Base-by-base conservation (phyloP, 2,113 vertebrate genomes). In the Saimiri boliviensis region DNA sequence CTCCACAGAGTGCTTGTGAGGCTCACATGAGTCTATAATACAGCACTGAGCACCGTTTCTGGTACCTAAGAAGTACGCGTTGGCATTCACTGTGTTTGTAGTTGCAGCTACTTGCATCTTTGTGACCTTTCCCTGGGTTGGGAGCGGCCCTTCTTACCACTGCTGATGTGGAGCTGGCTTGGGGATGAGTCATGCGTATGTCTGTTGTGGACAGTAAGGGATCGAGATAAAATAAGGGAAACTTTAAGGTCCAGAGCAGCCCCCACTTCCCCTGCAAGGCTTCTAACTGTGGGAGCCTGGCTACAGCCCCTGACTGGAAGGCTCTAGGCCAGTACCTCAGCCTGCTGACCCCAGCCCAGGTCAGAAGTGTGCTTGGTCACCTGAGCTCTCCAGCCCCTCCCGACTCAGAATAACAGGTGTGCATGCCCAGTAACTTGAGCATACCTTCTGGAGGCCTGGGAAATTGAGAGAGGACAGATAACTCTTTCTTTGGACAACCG, bases 391-490 rank as follows among this genome's bases (percentile, higher is more conserved):
- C 87, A 92, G 66, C 45, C 66, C 95, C 68, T 91, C 88, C 40
- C 10, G 0, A n/a, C 71, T 94, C 81, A 86, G 95, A 71, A 91
- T 85, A 96, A 92, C 95, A 95, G 96, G 96, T 98, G 96, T 89
- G 1, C 89, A 90, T 86, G 90, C 94, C 90, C 81, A 1, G 97
- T 97, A 97, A 98, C 73, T 60, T 0, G 81, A 97, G 86, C 96
- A 97, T 97, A 95, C 81, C 94, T 97, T 88, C 97, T 86, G 40
- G 89, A 85, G 54, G 73, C 96, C 95, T 81, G 60, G 81, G 94
- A 95, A 89, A 93, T 89, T 92, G 94, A 96, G 90, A 97, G 96
- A 97, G 96, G 96, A 97, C 97, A 97, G 96, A 97, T 96, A 97
- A 54, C 96, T 98, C 97, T 97, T 98, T 97, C 97, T 97, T 96